phyloP scores from a whole-genome alignment of 2,113 vertebrate species.

The Rhombomys opimus region DNA sequence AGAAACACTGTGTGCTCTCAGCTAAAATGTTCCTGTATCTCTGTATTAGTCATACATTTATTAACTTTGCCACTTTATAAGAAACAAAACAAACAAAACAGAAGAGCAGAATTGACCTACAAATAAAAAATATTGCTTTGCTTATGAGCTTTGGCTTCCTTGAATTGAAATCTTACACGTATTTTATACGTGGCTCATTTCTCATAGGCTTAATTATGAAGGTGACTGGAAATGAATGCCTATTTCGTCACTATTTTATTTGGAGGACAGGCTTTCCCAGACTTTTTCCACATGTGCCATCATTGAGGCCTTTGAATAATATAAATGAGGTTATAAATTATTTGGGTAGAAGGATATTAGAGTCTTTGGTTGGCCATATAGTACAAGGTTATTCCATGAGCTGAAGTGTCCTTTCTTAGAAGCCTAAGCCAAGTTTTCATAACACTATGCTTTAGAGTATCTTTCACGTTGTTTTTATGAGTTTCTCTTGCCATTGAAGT shows the following conservation, averaged over 20 bases:
- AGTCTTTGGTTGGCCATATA: slow-evolving; percentile 24
- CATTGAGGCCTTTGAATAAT: neutral
- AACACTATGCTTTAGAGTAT: neutral
- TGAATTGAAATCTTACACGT: neutral
- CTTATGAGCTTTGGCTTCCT: neutral
- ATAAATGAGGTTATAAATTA: slow-evolving; percentile 32
- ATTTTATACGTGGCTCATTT: neutral
- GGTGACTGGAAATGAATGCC: neutral
- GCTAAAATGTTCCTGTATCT: slow-evolving; percentile 50
- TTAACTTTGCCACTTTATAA: slow-evolving; percentile 36
- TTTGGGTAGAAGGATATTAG: slow-evolving; percentile 10
- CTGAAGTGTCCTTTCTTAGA: neutral
- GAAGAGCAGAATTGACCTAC: neutral
- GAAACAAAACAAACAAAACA: neutral
- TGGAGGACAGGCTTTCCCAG: neutral
- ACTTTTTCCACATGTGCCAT: neutral
- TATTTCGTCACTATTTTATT: neutral
- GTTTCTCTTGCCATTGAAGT: neutral
- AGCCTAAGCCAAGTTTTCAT: neutral
- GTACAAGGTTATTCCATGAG: neutral
- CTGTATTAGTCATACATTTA: neutral
- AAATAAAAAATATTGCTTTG: neutral
- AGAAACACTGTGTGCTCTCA: slow-evolving; percentile 54
- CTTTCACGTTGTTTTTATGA: neutral
- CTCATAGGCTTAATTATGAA: neutral